Conservation (phyloP, 2,113 vertebrate species). For the Sturnira hondurensis region DNA sequence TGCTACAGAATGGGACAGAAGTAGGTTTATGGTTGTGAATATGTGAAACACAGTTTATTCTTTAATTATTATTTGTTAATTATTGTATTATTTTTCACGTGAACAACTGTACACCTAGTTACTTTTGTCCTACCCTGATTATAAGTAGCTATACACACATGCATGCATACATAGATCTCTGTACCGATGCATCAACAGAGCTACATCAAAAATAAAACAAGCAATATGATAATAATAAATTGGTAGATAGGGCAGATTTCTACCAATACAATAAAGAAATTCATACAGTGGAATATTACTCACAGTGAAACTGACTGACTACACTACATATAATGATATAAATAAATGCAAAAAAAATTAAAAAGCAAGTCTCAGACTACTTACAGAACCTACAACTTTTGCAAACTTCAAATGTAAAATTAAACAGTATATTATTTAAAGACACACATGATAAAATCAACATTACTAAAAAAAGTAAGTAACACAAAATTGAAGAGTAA, state of each 20-base stretch:
- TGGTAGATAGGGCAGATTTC: too few species aligned
- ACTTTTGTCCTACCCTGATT: not conserved
- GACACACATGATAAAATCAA: not conserved
- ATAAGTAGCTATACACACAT: not conserved
- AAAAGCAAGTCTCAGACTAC: not conserved
- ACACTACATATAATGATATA: not conserved
- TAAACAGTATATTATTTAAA: not conserved
- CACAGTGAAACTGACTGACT: not conserved
- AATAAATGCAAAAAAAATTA: not conserved
- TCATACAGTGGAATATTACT: not conserved
- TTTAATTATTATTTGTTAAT: not conserved
- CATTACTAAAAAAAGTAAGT: not conserved
- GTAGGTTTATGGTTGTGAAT: not conserved
- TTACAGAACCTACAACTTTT: constrained; percentile 1
- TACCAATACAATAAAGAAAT: not conserved
- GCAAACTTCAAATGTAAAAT: not conserved
- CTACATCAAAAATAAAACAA: not conserved
- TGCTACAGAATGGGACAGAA: not conserved
- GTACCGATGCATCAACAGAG: not conserved
- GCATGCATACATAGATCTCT: not conserved
- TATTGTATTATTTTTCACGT: not conserved
- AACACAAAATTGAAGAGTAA: not conserved
- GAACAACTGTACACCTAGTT: not conserved
- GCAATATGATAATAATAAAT: not conserved
- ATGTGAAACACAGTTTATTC: not conserved